These are phyloP conservation scores for Typhlomys cinereus DNA, from an alignment of 2,113 vertebrate genomes.

Conservation along the genomic window DNA sequence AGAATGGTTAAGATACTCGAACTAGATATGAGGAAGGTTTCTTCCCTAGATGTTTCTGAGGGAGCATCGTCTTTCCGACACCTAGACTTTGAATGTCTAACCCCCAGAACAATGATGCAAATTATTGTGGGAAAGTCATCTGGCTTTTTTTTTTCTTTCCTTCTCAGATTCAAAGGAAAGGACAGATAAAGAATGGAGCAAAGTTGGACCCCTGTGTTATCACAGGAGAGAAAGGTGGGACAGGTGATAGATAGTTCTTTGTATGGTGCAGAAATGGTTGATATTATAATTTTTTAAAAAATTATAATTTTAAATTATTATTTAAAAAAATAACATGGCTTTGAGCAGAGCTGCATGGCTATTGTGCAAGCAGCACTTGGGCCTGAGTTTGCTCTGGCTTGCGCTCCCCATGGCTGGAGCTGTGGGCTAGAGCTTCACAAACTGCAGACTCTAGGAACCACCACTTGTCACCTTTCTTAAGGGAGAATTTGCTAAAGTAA, in stretches of 20 bases:
- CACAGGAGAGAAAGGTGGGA: neutral
- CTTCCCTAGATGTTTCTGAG: neutral
- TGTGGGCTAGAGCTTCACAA: neutral
- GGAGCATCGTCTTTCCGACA: neutral
- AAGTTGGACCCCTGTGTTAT: neutral
- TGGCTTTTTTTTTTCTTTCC: neutral
- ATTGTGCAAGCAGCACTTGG: neutral
- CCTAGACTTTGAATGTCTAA: neutral
- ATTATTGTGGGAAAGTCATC: neutral
- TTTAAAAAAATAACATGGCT: no score
- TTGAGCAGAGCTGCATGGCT: neutral
- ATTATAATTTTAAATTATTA: no score
- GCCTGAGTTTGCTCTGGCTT: neutral
- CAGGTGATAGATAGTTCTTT: no score
- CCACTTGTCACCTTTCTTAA: neutral
- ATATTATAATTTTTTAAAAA: no score
- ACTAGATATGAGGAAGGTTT: neutral
- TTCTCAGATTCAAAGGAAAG: neutral
- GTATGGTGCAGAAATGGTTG: no score
- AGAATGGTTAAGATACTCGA: neutral
- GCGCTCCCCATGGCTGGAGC: neutral
- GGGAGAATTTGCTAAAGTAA: slow-evolving; percentile 32
- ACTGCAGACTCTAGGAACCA: neutral
- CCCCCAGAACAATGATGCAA: neutral
- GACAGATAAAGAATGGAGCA: neutral